A percentile compares a stretch with the other conserved stretches of the same genome.
phyloP scores from a whole-genome alignment of 2,888 invertebrate genomes.

The Hirtodrosophila alboralis region DNA sequence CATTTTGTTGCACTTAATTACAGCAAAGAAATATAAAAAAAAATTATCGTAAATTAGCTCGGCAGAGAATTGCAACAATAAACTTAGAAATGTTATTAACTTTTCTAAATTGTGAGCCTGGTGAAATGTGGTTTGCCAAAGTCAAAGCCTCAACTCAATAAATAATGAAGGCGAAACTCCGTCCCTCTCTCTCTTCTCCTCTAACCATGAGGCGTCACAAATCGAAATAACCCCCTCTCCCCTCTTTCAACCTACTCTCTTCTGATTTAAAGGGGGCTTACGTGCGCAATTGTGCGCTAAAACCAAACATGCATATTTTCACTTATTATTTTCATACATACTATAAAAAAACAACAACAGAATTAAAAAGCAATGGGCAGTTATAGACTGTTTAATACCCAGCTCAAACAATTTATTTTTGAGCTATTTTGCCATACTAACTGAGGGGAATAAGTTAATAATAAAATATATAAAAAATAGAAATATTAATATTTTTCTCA shows the following conservation, averaged over 20 bases:
- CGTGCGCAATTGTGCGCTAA: slow-evolving; percentile 74
- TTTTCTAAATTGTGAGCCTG: slow-evolving; percentile 28
- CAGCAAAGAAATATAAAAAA: too few relatives aligned
- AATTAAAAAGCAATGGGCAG: not conserved
- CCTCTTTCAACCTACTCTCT: not conserved
- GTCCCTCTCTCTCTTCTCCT: not conserved
- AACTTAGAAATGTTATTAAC: slow-evolving; percentile 36
- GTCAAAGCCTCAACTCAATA: slow-evolving; percentile 32
- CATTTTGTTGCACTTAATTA: slow-evolving; percentile 47
- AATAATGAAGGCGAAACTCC: slow-evolving; percentile 42
- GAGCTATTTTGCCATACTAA: too few relatives aligned
- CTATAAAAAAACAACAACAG: slow-evolving; percentile 17
- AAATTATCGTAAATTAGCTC: slow-evolving; percentile 52
- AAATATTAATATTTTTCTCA: too few relatives aligned
- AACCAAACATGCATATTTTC: slow-evolving; percentile 79
- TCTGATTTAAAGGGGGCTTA: slow-evolving; percentile 31
- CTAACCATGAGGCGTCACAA: slow-evolving; percentile 18
- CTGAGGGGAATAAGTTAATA: too few relatives aligned
- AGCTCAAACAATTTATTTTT: not conserved
- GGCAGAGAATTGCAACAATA: slow-evolving; percentile 15
- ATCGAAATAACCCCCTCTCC: slow-evolving; percentile 14
- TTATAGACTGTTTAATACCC: slow-evolving; percentile 12
- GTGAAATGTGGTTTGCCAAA: slow-evolving; percentile 14
- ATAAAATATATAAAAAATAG: too few relatives aligned
- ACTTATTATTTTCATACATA: slow-evolving; percentile 74